A percentile compares a stretch with the other conserved stretches of the same genome.
phyloP scores from a whole-genome alignment of 2,797 vertebrate genomes.

The Manis javanica region DNA sequence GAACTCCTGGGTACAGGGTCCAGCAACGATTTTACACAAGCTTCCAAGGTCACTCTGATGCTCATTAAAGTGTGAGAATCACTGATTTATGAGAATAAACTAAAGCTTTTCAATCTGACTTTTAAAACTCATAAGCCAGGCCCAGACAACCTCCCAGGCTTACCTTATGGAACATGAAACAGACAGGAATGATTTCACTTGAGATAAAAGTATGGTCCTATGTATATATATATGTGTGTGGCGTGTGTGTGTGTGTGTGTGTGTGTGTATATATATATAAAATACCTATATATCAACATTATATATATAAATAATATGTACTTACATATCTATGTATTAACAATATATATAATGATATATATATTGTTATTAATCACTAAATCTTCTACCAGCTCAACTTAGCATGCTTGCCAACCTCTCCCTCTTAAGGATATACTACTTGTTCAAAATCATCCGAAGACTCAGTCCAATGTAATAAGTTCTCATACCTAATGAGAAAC shows the following conservation, averaged over 20 bases:
- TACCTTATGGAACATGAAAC: neutral
- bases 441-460: neutral
- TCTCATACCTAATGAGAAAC: neutral
- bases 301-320: no score
- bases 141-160: neutral
- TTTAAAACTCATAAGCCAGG: neutral
- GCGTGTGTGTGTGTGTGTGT: no score
- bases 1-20: rapidly evolving
- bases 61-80: neutral
- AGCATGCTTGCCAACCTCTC: neutral
- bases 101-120: neutral
- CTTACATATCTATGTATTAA: no score
- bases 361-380: neutral
- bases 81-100: neutral
- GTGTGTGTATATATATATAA: neutral
- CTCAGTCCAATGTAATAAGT: no score
- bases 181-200: neutral
- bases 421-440: neutral
- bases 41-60: neutral
- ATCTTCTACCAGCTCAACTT: neutral
- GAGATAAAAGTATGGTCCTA: neutral
- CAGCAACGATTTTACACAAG: neutral
- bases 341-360: neutral
- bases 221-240: neutral
- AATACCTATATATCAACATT: no score